These are phyloP conservation scores for Tenrec ecaudatus DNA, from an alignment of 2,113 vertebrate species.

Conservation along the genomic window DNA sequence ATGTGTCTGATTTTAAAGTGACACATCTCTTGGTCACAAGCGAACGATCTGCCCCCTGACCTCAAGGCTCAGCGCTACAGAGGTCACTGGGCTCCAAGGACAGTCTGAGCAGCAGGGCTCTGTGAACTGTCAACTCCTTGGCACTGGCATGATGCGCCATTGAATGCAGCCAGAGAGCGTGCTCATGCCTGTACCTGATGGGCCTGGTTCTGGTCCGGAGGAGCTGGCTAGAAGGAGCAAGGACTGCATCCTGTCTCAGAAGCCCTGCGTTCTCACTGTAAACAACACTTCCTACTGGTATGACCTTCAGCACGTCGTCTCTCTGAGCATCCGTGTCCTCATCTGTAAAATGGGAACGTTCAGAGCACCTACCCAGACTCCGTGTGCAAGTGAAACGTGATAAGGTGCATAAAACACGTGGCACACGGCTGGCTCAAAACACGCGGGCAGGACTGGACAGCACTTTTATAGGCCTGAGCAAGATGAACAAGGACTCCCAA, in stretches of 20 bases:
- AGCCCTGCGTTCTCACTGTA: constrained; percentile 13
- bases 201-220: background rate
- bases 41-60: background rate
- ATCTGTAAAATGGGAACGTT: background rate
- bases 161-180: background rate
- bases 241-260: background rate
- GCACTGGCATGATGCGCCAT: background rate
- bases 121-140: background rate
- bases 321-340: constrained; percentile 4
- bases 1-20: constrained; percentile 8
- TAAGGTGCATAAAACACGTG: background rate
- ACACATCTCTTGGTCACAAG: background rate
- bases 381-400: background rate
- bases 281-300: background rate
- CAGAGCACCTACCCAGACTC: background rate
- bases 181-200: background rate
- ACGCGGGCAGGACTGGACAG: background rate
- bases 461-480: background rate
- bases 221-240: background rate
- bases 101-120: background rate
- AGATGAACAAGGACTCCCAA: background rate
- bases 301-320: background rate
- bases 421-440: background rate
- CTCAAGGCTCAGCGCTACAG: background rate
- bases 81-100: background rate